Conservation (phyloP, 2,888 invertebrate species). For the Drosophila dives region DNA sequence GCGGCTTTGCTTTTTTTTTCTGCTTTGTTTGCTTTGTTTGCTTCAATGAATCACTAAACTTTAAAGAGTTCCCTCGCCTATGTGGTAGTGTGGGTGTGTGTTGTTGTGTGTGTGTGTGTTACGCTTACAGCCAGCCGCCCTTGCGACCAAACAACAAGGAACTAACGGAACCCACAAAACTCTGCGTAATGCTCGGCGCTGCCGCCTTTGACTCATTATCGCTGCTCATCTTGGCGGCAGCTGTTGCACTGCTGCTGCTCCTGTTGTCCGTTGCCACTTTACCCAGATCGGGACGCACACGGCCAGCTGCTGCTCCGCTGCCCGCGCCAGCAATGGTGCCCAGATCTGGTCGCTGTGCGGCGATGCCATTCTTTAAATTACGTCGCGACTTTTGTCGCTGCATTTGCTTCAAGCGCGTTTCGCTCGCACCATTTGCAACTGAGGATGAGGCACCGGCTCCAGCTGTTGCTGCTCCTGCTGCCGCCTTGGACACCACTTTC, state of each 20-base stretch:
- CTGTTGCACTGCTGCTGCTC: not conserved
- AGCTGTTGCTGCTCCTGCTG: conserved; percentile 68
- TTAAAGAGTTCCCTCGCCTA: conserved; percentile 2
- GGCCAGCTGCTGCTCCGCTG: conserved; percentile 59
- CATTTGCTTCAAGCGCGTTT: conserved; percentile 85
- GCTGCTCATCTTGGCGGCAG: conserved; percentile 10
- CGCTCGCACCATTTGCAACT: conserved; percentile 80
- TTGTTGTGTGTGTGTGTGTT: conserved; percentile 7
- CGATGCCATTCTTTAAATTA: conserved; percentile 86
- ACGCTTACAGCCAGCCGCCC: conserved; percentile 90
- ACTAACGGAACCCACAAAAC: conserved; percentile 91
- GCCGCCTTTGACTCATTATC: conserved; percentile 73
- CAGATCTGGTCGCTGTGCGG: conserved; percentile 87
- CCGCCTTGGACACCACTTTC: not conserved
- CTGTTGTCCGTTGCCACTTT: conserved; percentile 60
- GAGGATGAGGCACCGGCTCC: conserved; percentile 52
- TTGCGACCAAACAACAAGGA: conserved; percentile 93
- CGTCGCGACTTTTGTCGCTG: conserved; percentile 86
- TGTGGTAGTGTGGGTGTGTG: conserved; percentile 6
- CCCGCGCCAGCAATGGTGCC: conserved; percentile 86
- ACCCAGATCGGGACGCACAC: conserved; percentile 80
- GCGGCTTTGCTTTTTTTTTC: not conserved
- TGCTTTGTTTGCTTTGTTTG: conserved; percentile 3
- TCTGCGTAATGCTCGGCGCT: conserved; percentile 84
- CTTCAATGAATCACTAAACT: conserved; percentile 40